A percentile compares a stretch with the other conserved stretches of the same genome.
Conservation (phyloP, 2,888 invertebrate species). For the Tetragonula carbonaria region DNA sequence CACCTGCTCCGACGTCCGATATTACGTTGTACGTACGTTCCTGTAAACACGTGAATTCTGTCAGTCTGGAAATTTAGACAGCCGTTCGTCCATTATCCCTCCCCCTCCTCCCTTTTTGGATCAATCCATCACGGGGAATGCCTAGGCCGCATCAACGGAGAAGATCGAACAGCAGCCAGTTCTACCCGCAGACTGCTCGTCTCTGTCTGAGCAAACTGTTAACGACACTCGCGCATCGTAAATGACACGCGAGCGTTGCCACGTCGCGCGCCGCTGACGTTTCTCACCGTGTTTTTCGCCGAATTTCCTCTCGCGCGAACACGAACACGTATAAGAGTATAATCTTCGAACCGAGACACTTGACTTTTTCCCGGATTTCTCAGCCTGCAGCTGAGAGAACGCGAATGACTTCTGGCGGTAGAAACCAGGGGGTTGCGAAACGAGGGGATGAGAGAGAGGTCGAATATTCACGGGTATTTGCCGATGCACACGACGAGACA, state of each 20-base stretch:
- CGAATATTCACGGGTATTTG: constrained; percentile 52
- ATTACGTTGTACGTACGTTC: neutral
- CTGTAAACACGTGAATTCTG: constrained; percentile 4
- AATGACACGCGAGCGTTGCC: constrained; percentile 1
- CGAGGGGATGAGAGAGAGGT: neutral
- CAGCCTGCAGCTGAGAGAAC: constrained; percentile 53
- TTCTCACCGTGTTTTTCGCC: constrained; percentile 20
- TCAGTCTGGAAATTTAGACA: neutral
- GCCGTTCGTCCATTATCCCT: neutral
- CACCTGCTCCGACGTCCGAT: no score
- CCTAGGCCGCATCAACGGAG: neutral
- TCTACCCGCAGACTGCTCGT: neutral
- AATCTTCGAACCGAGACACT: constrained; percentile 60
- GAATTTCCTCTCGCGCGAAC: constrained; percentile 11
- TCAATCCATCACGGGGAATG: constrained; percentile 23
- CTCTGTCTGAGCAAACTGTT: constrained; percentile 9
- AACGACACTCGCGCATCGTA: constrained; percentile 1
- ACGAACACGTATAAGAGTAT: constrained; percentile 39
- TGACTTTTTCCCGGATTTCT: constrained; percentile 56
- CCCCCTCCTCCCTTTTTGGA: neutral
- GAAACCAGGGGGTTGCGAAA: neutral
- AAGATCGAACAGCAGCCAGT: constrained; percentile 3
- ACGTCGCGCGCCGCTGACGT: no score
- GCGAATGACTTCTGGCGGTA: constrained; percentile 63
- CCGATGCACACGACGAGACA: constrained; percentile 15